These are phyloP conservation scores for Suillia variegata DNA, from an alignment of 2,888 invertebrate genomes.

Conservation along the genomic window DNA sequence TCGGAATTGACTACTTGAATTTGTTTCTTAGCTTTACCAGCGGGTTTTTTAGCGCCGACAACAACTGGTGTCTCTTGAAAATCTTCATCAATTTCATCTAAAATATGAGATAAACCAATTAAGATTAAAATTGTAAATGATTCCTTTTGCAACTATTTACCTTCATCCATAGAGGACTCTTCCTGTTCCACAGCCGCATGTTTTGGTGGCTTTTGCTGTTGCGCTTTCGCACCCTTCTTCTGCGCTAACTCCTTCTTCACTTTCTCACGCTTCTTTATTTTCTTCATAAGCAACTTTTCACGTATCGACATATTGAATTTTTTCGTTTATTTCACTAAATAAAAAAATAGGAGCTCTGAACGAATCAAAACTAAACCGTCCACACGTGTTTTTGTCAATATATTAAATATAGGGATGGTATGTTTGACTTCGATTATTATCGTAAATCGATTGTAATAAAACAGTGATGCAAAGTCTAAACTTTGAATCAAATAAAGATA, in stretches of 20 bases:
- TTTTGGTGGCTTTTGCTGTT: too few species aligned
- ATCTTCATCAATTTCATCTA: conserved; percentile 45
- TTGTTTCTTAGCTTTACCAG: conserved; percentile 39
- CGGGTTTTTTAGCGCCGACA: conserved; percentile 31
- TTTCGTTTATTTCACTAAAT: too few species aligned
- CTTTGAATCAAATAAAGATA: too few species aligned
- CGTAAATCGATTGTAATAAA: too few species aligned
- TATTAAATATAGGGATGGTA: too few species aligned
- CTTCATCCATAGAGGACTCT: conserved; percentile 27
- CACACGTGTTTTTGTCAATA: too few species aligned
- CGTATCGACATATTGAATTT: conserved; percentile 56
- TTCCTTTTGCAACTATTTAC: conserved; percentile 28
- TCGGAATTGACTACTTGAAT: conserved; percentile 48
- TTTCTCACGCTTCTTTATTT: conserved; percentile 79
- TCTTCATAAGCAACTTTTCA: conserved; percentile 75
- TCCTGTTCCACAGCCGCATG: conserved; percentile 23
- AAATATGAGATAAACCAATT: not conserved
- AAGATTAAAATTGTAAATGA: too few species aligned
- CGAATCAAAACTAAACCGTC: too few species aligned
- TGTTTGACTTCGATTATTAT: too few species aligned
- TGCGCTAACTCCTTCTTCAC: conserved; percentile 69
- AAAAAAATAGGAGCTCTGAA: not conserved
- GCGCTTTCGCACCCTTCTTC: conserved; percentile 63
- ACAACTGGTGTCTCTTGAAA: conserved; percentile 42
- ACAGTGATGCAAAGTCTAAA: too few species aligned